Evolutionary conservation across 2,113 vertebrate species (phyloP).

Genomic region (Desmodus rotundus): DNA sequence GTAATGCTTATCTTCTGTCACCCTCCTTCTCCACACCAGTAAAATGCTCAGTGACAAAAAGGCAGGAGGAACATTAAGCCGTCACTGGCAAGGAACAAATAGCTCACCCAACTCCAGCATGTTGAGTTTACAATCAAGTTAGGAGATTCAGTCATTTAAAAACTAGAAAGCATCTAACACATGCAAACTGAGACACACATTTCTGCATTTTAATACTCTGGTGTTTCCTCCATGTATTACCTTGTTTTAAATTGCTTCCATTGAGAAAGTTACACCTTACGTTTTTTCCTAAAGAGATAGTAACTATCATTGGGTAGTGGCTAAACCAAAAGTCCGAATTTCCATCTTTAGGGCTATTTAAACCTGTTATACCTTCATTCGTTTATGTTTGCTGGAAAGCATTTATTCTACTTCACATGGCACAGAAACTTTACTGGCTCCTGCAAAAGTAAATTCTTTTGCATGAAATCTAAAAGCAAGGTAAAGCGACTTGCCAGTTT

Average conservation of each 20-base stretch:
- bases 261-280: background rate
- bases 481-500: background rate
- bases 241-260: background rate
- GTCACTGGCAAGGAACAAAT: slow-evolving; percentile 34
- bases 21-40: background rate
- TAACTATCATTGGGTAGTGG: background rate
- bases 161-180: background rate
- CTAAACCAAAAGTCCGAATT: background rate
- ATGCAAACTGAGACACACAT: background rate
- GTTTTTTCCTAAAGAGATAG: background rate
- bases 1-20: slow-evolving; percentile 14
- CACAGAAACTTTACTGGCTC: background rate
- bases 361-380: background rate
- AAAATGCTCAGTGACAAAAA: slow-evolving; percentile 50
- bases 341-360: background rate
- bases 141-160: background rate
- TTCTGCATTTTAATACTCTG: background rate
- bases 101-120: background rate
- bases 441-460: background rate
- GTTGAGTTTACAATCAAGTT: background rate
- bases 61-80: background rate
- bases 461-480: background rate
- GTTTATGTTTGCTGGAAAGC: slow-evolving; percentile 4
- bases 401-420: background rate
- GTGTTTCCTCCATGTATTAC: background rate